These are phyloP conservation scores for Polylopha cassiicola DNA, from an alignment of 2,888 invertebrate genomes.

Conservation along the genomic window DNA sequence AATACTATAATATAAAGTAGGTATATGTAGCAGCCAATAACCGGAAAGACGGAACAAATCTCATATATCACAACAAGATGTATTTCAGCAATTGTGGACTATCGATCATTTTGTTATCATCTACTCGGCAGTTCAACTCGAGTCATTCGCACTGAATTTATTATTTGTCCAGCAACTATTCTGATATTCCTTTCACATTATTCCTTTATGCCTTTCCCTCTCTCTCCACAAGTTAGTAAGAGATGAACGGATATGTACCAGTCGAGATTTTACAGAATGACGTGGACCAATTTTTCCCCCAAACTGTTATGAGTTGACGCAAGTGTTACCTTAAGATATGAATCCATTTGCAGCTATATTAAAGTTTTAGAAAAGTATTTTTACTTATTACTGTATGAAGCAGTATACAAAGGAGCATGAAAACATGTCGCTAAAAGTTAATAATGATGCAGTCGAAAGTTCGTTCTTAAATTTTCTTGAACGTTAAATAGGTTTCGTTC, in stretches of 20 bases:
- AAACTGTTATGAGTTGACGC: slow-evolving; percentile 12
- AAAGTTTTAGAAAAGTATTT: no score
- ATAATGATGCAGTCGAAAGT: no score
- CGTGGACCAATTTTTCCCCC: slow-evolving; percentile 2
- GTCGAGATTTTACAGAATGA: no score
- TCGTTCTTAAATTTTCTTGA: no score
- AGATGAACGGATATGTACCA: not conserved
- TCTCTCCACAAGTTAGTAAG: no score
- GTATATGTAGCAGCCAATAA: no score
- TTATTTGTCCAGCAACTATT: slow-evolving; percentile 16
- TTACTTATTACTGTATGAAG: no score
- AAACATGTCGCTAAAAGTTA: no score
- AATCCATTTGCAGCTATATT: slow-evolving; percentile 13
- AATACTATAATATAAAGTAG: no score
- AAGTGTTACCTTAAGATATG: slow-evolving; percentile 16
- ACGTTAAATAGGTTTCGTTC: no score
- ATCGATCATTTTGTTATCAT: slow-evolving; percentile 21
- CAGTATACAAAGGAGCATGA: no score
- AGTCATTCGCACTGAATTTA: slow-evolving; percentile 10
- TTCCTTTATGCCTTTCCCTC: slow-evolving; percentile 2
- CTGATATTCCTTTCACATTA: not conserved
- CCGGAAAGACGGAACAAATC: slow-evolving; percentile 5
- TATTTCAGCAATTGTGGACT: slow-evolving; percentile 9
- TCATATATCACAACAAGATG: slow-evolving; percentile 8
- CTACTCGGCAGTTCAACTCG: slow-evolving; percentile 13